These are phyloP conservation scores for Athetis lepigone DNA, from an alignment of 2,888 invertebrate genomes.

Conservation along the genomic window DNA sequence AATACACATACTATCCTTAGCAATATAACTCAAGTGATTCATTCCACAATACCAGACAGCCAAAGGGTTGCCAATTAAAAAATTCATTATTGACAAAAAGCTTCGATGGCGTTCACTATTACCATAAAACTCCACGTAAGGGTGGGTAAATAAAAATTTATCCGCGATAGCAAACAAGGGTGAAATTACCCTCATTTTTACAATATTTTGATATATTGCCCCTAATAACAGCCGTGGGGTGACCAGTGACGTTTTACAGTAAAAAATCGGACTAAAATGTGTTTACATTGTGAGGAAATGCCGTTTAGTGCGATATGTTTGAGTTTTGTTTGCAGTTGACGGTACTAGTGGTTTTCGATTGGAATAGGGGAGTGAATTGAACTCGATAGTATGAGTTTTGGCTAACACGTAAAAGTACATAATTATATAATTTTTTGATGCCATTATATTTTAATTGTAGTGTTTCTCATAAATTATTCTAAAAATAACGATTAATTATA, in stretches of 20 bases:
- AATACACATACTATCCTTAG: not conserved
- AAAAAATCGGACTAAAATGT: constrained; percentile 83
- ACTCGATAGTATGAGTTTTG: constrained; percentile 1
- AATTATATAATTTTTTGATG: too few species aligned
- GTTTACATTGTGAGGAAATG: constrained; percentile 79
- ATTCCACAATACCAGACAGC: constrained; percentile 11
- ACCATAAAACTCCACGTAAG: constrained; percentile 59
- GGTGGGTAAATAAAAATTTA: constrained; percentile 67
- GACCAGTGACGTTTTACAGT: constrained; percentile 77
- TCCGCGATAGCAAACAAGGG: constrained; percentile 76
- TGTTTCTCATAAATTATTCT: too few species aligned
- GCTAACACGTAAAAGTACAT: too few species aligned
- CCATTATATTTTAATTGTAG: too few species aligned
- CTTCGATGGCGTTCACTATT: constrained; percentile 55
- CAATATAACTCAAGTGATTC: constrained; percentile 32
- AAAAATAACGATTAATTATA: too few species aligned
- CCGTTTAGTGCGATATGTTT: constrained; percentile 71
- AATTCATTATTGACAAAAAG: constrained; percentile 58
- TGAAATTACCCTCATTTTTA: constrained; percentile 82
- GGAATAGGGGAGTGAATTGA: not conserved
- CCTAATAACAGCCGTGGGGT: constrained; percentile 82
- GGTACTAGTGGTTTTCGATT: constrained; percentile 65
- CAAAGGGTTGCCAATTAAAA: constrained; percentile 41
- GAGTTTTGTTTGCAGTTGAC: constrained; percentile 52
- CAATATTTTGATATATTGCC: constrained; percentile 89